Base-by-base conservation (phyloP, 2,113 vertebrate genomes). In the Siniperca knerii region DNA sequence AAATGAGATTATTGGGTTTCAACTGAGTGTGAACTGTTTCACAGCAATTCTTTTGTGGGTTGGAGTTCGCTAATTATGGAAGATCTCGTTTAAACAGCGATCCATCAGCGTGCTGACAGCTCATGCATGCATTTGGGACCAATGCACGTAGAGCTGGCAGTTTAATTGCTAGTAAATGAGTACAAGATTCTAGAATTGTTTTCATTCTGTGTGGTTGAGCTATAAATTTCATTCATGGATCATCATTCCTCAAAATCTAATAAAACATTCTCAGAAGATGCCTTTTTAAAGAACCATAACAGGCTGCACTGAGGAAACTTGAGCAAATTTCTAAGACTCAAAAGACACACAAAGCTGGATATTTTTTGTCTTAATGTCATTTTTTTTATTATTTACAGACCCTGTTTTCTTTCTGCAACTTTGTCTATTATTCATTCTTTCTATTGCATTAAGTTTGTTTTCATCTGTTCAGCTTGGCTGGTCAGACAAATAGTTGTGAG, bases 21-120 rank as follows among this genome's bases (percentile, higher is more conserved):
- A 75, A 52, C 44, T 67, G 82, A 79, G 78, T 87, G 87, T 71
- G 68, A 91, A 79, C 57, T 83, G 62, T 84, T 89, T 80, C 61
- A 55, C 61, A 66, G 77, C 78, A 75, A 67, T 66, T 33, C 78
- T 69, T 71, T 52, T 87, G 80, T 68, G 75, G 72, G 15, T 57
- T 75, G 42, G 73, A 86, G 78, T 60, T 33, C 68, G 12, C 78
- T 90, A 87, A 92, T 92, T 82, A 88, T 8, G 52, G 83, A 87
- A 67, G 79, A 81, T 82, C 75, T 78, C n/a, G 42, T 90, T 89
- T 71, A 92, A 92, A 89, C 85, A 87, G 71, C 62, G 15, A 88
- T 92, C 87, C 69, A 46, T 92, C 86, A 90, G 54, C 1, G 6
- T 6, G 54, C 69, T 78, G 89, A 82, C 87, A 90, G 58, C 58